phyloP scores from a whole-genome alignment of 2,797 vertebrate species.

The Anolis apletophallus region DNA sequence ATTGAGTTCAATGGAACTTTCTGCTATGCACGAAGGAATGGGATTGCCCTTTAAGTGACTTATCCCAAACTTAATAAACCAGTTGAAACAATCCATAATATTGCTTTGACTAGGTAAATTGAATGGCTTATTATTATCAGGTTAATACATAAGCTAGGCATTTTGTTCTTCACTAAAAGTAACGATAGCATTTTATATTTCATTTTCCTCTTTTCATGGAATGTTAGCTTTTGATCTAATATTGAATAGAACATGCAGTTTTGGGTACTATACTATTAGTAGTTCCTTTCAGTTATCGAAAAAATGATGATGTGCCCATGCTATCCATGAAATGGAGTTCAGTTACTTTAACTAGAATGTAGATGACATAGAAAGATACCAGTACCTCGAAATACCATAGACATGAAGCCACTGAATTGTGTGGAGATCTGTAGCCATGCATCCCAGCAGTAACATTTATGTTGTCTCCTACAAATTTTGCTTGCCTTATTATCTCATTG shows the following conservation, averaged over 20 bases:
- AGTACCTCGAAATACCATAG: neutral
- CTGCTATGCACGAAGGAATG: neutral
- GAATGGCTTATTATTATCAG: slow-evolving; percentile 38
- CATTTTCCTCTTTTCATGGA: no score
- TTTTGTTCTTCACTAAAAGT: slow-evolving; percentile 37
- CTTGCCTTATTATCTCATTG: slow-evolving; percentile 19
- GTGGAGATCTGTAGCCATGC: accelerated
- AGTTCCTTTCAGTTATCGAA: neutral
- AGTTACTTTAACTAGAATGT: neutral
- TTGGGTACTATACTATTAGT: neutral
- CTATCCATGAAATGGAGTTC: neutral
- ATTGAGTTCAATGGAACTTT: neutral
- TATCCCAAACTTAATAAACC: slow-evolving; percentile 21
- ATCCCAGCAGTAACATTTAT: neutral
- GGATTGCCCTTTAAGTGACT: neutral
- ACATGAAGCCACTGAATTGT: neutral
- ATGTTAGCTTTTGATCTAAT: no score
- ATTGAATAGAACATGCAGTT: neutral
- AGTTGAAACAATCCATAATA: slow-evolving; percentile 8
- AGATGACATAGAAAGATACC: neutral
- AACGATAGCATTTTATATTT: neutral
- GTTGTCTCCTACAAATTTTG: slow-evolving; percentile 6
- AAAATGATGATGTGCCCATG: neutral
- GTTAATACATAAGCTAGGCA: slow-evolving; percentile 25
- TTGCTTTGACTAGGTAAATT: neutral